phyloP scores from a whole-genome alignment of 2,113 vertebrate species.

The Todiramphus chloris region DNA sequence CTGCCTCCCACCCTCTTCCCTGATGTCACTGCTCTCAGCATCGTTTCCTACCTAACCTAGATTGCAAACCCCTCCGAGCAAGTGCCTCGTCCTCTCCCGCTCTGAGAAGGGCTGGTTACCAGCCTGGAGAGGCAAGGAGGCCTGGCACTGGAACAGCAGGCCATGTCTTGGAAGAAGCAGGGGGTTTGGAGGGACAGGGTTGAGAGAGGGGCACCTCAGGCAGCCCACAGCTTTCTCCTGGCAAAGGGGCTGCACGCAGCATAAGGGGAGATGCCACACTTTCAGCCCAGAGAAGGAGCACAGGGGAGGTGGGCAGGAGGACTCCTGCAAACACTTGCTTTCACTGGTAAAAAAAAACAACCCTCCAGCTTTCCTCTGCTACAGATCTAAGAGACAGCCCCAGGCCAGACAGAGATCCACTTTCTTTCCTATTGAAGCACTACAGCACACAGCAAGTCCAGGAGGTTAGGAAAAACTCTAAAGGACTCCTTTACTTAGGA shows the following conservation, averaged over 20 bases:
- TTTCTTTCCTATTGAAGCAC: background rate
- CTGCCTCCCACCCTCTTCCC: constrained; percentile 44
- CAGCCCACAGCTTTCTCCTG: background rate
- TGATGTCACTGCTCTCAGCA: constrained; percentile 3
- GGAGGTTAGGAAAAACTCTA: background rate
- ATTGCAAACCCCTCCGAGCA: constrained; percentile 23
- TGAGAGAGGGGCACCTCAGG: background rate
- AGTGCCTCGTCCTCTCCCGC: background rate
- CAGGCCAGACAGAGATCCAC: background rate
- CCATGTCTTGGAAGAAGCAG: accelerated
- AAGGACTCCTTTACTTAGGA: background rate
- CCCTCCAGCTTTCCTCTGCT: background rate
- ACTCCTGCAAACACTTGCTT: background rate
- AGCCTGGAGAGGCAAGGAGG: background rate
- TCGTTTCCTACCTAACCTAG: constrained; percentile 33
- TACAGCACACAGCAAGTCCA: background rate
- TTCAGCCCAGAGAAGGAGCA: background rate
- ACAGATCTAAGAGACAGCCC: background rate
- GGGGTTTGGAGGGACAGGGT: background rate
- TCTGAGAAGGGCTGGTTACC: background rate
- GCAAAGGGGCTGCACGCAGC: background rate
- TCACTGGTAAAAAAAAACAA: background rate
- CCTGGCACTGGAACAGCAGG: background rate
- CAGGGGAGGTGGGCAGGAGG: background rate
- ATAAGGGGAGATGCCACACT: background rate